These are phyloP conservation scores for Bombus fervidus DNA, from an alignment of 1,140 invertebrate species.

Conservation along the genomic window DNA sequence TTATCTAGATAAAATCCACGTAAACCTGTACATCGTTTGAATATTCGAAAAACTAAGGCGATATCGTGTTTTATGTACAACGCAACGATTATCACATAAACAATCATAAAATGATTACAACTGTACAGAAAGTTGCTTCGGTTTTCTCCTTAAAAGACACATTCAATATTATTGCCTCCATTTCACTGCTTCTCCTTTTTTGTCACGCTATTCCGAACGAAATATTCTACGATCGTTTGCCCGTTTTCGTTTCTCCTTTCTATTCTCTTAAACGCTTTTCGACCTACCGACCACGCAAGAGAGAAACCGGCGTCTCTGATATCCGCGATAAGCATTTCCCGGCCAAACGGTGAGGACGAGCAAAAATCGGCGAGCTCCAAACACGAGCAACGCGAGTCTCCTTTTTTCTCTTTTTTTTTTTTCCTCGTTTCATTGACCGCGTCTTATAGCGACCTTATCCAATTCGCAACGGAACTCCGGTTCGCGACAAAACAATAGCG, in stretches of 20 bases:
- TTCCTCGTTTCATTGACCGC: not conserved
- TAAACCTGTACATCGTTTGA: constrained; percentile 15
- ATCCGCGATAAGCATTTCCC: not conserved
- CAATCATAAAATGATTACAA: constrained; percentile 29
- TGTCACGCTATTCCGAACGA: not conserved
- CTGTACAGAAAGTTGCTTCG: constrained; percentile 24
- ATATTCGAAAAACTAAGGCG: not conserved
- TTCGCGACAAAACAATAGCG: not conserved
- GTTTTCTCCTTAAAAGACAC: constrained; percentile 7
- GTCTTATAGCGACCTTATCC: too few species aligned
- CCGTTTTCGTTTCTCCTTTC: not conserved
- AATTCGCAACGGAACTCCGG: not conserved
- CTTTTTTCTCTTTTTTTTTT: not conserved
- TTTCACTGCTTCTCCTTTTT: not conserved
- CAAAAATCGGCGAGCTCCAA: not conserved
- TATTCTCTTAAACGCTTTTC: not conserved
- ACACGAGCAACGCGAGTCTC: not conserved
- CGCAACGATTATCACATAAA: not conserved
- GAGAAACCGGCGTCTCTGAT: constrained; percentile 5
- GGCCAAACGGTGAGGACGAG: not conserved
- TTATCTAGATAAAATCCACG: not conserved
- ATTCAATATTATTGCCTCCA: not conserved
- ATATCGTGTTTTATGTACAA: constrained; percentile 21
- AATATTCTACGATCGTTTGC: not conserved
- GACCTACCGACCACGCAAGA: not conserved